Evolutionary conservation across 1,140 invertebrate species (phyloP), one percentile per base, ranked within the genome.

Genomic region (Asbolus verrucosus): DNA sequence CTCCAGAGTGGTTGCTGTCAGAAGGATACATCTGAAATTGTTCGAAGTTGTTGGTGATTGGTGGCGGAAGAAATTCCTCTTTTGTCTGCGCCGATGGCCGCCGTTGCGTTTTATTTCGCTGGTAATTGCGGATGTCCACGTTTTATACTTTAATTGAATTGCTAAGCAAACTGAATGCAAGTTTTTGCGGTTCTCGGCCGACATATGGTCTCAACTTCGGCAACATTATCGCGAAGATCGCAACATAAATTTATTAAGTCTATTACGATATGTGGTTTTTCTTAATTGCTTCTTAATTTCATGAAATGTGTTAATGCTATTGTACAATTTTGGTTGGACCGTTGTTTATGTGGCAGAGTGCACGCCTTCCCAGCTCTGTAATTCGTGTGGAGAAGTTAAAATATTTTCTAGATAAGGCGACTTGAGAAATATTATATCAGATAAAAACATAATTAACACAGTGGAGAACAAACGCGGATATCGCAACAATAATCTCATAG

Each of bases 121-220:
- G 46, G 46, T 54, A 54, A 54, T 54, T 54, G 46, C 46, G 46
- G 46, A 54, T 54, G 46, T 54, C 46, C 27, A 54, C 46, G 46
- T 54, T 54, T 54, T 54, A 54, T 54, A 54, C 46, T 54, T 54
- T 54, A 54, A 54, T 54, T 54, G 46, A 54, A 54, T 54, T 54
- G 46, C 46, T 54, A 54, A 54, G 46, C 27, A 54, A 54, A 54
- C 19, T 27, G 46, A 54, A 54, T 54, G n/a, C 46, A 54, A 54
- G 46, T 54, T 54, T 54, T 54, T 54, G 21, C 21, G n/a, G 33
- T 36, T 36, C 33, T 36, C 46, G 46, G 46, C 14, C 46, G 27
- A 27, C 46, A 54, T 24, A 54, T 54, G 46, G 46, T 27, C 21
- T 9, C 21, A 27, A 14, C n/a, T 54, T 46, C 19, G 19, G 16